Base-by-base conservation (phyloP, 2,113 vertebrate genomes). In the Plecotus auritus region DNA sequence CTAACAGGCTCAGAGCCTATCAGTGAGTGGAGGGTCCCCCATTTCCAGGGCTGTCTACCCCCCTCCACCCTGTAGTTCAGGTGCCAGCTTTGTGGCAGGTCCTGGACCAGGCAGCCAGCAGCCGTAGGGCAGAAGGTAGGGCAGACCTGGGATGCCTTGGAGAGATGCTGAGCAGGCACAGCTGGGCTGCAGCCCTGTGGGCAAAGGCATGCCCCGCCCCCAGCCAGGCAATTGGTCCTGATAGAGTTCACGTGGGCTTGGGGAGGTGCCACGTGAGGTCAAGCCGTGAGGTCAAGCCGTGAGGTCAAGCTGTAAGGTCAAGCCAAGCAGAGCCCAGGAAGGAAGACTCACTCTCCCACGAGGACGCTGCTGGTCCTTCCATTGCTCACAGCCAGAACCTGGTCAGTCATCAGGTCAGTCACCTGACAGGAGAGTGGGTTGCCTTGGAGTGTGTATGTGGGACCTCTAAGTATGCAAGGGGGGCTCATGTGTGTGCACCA, bases 281-380 rank as follows among this genome's bases (percentile, higher is more conserved):
- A 14, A n/a, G 64, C 56, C 20, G 59, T 23, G 54, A 23, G 54
- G 54, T 56, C 49, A n/a, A n/a, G n/a, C 20, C 0, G 17, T 28
- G 42, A 35, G 28, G 23, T 23, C 18, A 13, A 42, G 54, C 54
- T 6, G 20, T 20, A 2, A 20, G 28, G 23, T 23, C 18, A 9
- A 49, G 64, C 47, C 20, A 17, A 82, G 86, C 51, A 56, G 42
- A 76, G 18, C 49, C 5, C 2, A 2, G 4, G 84, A 51, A 3
- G 4, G 20, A 7, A 37, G 74, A 32, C 28, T 22, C 0, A 0
- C 49, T 9, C 4, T 26, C 20, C 49, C 35, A 4, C 0, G 1
- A 22, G 0, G 37, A 56, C 16, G 32, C 72, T 76, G 73, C 42
- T 2, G 13, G 61, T 37, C 51, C 47, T n/a, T 74, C 42, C 37